Percentiles rank a stretch among this genome's conserved stretches.
phyloP scores from a whole-genome alignment of 2,888 invertebrate genomes.

The Taphrorychus bicolor region DNA sequence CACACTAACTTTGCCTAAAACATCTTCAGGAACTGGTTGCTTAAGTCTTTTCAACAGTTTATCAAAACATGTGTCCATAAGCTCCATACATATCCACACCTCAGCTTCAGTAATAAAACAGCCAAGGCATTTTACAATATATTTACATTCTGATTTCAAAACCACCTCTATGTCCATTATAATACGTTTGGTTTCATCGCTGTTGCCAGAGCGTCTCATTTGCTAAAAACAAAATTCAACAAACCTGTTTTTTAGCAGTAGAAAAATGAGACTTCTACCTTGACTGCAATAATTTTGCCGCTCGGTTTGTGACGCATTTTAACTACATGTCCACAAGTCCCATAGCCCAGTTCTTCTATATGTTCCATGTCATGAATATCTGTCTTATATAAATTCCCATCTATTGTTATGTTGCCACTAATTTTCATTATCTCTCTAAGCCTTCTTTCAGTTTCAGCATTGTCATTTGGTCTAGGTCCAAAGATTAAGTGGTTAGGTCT shows the following conservation, averaged over 20 bases:
- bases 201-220: constrained; percentile 97
- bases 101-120: constrained; percentile 97
- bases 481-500: constrained; percentile 67
- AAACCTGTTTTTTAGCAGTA: constrained; percentile 19
- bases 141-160: constrained; percentile 95
- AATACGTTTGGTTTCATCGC: constrained; percentile 96
- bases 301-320: constrained; percentile 94
- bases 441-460: constrained; percentile 79
- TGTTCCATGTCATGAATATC: constrained; percentile 84
- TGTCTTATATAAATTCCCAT: constrained; percentile 79
- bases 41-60: constrained; percentile 88
- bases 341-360: constrained; percentile 88
- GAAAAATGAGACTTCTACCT: constrained; percentile 65
- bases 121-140: constrained; percentile 96
- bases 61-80: constrained; percentile 99
- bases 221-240: constrained; percentile 67
- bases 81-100: constrained; percentile 99
- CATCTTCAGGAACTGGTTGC: constrained; percentile 92
- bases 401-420: constrained; percentile 87
- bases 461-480: constrained; percentile 63
- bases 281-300: constrained; percentile 89
- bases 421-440: constrained; percentile 93
- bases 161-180: constrained; percentile 99
- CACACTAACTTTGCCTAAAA: constrained; percentile 96
- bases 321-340: constrained; percentile 97